Base-by-base conservation (phyloP, 2,113 vertebrate genomes). In the Xyliphius kryptos region DNA sequence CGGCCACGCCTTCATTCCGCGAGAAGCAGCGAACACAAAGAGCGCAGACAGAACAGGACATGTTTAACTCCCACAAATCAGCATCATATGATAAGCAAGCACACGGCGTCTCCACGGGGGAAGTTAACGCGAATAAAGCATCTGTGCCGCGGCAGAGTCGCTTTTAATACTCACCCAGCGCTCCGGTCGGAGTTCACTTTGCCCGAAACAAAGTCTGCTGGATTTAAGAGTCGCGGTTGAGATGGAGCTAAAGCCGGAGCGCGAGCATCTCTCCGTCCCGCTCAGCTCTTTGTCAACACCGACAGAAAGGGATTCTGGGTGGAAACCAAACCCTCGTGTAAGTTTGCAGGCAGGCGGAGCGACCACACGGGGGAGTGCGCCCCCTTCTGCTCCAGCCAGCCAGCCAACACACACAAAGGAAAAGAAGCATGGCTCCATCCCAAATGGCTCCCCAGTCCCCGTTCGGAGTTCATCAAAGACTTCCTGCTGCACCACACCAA, bases 271-370 rank as follows among this genome's bases (percentile, higher is more conserved):
- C 63, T 59, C 72, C 77, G 63, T 82, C 73, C 79, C 63, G 63
- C 76, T 59, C 75, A 80, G 10, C 46, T 83, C 87, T 89, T 89
- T 88, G 87, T 89, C 86, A 86, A 85, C 83, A 86, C 83, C 77
- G 75, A 68, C 68, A 82, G 50, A 43, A 64, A 64, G 69, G 75
- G 71, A 72, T 56, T 79, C 73, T 77, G 72, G 77, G 70, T 75
- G 74, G 71, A 80, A 79, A 80, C 79, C 77, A 79, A 80, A 82
- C 78, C 81, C 81, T 76, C 79, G 74, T 63, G 63, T 60, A 69
- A 82, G 76, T 76, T 79, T 82, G 83, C 73, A 76, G 79, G 67
- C 70, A 69, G 75, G 62, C 61, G 67, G 53, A 56, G 62, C 68
- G 63, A 59, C 73, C 71, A 58, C 66, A 68, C 53, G 67, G 57